Base-by-base conservation (phyloP, 2,113 vertebrate genomes). In the Prinia subflava region DNA sequence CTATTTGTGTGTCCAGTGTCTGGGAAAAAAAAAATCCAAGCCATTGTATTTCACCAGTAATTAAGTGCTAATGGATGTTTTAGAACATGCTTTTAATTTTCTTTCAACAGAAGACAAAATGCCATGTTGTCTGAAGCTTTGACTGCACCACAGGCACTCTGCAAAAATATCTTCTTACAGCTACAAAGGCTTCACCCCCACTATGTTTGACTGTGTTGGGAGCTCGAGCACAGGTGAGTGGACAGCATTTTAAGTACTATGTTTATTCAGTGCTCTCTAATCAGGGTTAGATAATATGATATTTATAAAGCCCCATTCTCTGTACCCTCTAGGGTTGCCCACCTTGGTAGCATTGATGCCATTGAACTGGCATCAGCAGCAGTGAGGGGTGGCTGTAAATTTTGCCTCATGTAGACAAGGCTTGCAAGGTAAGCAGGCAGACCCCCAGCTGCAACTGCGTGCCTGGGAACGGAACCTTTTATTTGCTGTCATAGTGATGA, bases 401-500 rank as follows among this genome's bases (percentile, higher is more conserved):
- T 95, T 90, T 92, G 69, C 87, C 80, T 88, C 14, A 4, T 50
- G 62, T 27, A 83, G 93, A 79, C 88, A 91, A 64, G 87, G 70
- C 87, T 95, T 94, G 93, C 81, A 97, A 97, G 96, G 97, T 97
- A 97, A 97, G 95, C 95, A 75, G 96, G 41, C 95, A 97, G 96
- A 96, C 91, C 95, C 92, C 94, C 31, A 33, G 93, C 94, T 97
- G 98, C 98, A 98, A 96, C 96, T 59, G 91, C 73, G 0, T 97
- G 97, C 96, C 94, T 94, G 83, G 85, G 95, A 96, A 97, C 78
- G 56, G 95, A 98, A 97, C 96, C 96, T 98, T 98, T 98, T 96
- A 98, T 98, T 98, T 98, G 97, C 98, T 97, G 98, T 98, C 98
- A 97, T 97, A 98, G 97, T 96, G 97, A 98, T 98, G 98, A 97